phyloP scores from a whole-genome alignment of 2,113 vertebrate species.

The Alethe diademata region DNA sequence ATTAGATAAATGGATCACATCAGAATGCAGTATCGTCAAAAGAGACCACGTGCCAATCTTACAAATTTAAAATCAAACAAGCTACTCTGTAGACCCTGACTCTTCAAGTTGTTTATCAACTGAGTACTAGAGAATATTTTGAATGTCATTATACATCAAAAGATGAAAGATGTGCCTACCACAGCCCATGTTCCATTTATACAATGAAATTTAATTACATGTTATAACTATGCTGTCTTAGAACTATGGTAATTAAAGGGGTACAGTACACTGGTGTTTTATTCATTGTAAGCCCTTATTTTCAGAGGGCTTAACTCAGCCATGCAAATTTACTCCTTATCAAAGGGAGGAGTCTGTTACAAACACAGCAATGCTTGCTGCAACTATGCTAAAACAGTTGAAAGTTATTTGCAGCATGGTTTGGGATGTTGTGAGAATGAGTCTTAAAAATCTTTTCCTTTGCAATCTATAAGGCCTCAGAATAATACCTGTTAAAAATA shows the following conservation, averaged over 20 bases:
- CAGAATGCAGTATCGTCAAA: constrained; percentile 60
- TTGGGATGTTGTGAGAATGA: background rate
- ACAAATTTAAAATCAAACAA: constrained; percentile 73
- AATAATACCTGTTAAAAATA: background rate
- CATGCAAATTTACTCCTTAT: constrained; percentile 38
- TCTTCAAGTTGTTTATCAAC: constrained; percentile 73
- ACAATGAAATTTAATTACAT: constrained; percentile 72
- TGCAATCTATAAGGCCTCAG: background rate
- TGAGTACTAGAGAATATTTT: constrained; percentile 70
- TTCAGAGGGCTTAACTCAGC: constrained; percentile 39
- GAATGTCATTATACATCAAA: constrained; percentile 78
- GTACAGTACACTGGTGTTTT: constrained; percentile 36
- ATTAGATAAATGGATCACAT: constrained; percentile 71
- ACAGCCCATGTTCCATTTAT: constrained; percentile 66
- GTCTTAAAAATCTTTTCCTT: background rate
- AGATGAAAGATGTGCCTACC: constrained; percentile 67
- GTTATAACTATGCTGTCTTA: constrained; percentile 58
- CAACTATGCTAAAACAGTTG: background rate
- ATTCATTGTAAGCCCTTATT: constrained; percentile 47
- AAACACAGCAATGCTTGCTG: background rate
- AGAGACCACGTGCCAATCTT: constrained; percentile 66
- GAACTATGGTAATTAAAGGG: constrained; percentile 54
- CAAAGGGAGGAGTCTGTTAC: constrained; percentile 8
- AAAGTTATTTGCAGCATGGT: background rate
- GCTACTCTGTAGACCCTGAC: constrained; percentile 62